Conservation (phyloP, 2,797 vertebrate genomes). For the Carduelis carduelis region DNA sequence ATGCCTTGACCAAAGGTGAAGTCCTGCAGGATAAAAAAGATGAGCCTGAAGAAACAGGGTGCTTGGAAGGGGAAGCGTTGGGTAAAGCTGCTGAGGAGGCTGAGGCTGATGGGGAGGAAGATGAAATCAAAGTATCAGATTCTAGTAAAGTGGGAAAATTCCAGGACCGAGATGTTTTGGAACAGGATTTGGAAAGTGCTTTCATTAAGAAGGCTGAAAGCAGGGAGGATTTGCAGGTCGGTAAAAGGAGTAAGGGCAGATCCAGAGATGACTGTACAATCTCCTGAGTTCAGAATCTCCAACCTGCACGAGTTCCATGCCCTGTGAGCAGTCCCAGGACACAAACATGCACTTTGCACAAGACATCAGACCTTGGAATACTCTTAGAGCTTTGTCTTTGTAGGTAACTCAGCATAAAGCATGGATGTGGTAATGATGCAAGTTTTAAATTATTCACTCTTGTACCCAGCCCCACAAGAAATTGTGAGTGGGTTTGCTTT, state of each 20-base stretch:
- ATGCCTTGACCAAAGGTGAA: background rate
- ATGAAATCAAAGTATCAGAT: background rate
- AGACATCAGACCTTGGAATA: background rate
- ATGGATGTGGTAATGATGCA: background rate
- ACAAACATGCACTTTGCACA: background rate
- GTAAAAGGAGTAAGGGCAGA: slow-evolving; percentile 79
- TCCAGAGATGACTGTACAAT: slow-evolving; percentile 87
- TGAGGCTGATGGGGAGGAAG: background rate
- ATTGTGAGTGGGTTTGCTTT: background rate
- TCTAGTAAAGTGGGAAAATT: background rate
- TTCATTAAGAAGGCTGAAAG: background rate
- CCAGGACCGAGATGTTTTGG: background rate
- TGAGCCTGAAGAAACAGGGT: background rate
- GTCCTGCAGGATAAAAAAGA: background rate
- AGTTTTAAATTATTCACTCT: background rate
- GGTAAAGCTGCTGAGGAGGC: background rate
- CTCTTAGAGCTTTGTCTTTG: background rate
- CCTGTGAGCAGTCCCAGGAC: background rate
- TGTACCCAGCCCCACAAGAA: background rate
- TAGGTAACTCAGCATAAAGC: background rate
- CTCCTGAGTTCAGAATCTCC: slow-evolving; percentile 68
- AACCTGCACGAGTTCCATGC: background rate
- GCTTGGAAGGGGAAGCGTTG: background rate
- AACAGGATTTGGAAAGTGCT: background rate
- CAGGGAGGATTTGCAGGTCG: slow-evolving; percentile 54